A percentile compares a stretch with the other conserved stretches of the same genome.
phyloP scores from a whole-genome alignment of 2,113 vertebrate species.

The Python bivittatus region DNA sequence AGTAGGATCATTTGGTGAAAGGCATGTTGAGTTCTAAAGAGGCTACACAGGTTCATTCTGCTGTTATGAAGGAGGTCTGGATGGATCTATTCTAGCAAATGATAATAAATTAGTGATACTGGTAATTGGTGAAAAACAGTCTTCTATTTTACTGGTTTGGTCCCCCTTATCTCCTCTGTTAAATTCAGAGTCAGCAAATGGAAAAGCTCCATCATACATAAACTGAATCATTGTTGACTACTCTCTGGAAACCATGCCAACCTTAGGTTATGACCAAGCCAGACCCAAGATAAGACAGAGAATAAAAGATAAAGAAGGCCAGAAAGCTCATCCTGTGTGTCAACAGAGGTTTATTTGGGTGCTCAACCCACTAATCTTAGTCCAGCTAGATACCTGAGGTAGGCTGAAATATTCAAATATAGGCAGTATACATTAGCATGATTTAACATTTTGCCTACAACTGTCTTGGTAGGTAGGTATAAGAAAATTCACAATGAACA shows the following conservation, averaged over 20 bases:
- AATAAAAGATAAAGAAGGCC: neutral
- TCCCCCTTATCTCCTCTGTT: neutral
- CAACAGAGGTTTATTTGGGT: neutral
- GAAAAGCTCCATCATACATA: neutral
- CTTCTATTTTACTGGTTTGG: neutral
- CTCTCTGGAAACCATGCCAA: neutral
- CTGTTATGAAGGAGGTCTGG: neutral
- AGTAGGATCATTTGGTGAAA: neutral
- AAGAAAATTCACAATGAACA: neutral
- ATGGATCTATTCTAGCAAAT: neutral
- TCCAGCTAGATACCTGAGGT: neutral
- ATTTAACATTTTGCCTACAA: neutral
- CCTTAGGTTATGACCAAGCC: neutral
- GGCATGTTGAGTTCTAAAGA: neutral
- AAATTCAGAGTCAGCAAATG: neutral
- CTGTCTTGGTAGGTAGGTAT: neutral
- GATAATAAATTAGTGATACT: neutral
- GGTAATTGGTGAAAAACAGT: neutral
- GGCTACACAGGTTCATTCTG: neutral
- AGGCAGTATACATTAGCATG: neutral
- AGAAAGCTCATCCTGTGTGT: neutral
- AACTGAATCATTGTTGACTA: neutral
- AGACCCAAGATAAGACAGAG: neutral
- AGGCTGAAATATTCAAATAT: neutral
- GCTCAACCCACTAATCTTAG: neutral